phyloP scores from a whole-genome alignment of 1,140 invertebrate genomes.

The Matsumurasca onukii region DNA sequence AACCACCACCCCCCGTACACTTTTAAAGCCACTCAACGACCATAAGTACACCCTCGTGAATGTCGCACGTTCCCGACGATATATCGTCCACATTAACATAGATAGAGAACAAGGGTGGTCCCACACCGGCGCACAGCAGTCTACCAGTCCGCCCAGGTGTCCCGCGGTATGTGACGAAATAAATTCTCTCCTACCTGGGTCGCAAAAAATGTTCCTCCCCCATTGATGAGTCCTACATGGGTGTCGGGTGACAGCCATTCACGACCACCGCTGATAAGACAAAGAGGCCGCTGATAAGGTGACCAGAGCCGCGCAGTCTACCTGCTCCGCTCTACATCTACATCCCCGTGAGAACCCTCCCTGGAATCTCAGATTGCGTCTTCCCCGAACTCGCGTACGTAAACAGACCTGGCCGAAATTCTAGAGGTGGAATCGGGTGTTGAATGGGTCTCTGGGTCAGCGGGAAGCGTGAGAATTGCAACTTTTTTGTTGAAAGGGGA shows the following conservation, averaged over 20 bases:
- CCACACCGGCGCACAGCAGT: constrained; percentile 16
- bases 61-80: too few relatives aligned
- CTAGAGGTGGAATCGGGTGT: too few relatives aligned
- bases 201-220: constrained; percentile 18
- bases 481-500: too few relatives aligned
- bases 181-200: constrained; percentile 23
- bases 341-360: neutral
- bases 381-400: too few relatives aligned
- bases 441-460: too few relatives aligned
- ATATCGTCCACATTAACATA: too few relatives aligned
- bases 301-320: neutral
- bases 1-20: too few relatives aligned
- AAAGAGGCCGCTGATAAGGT: neutral
- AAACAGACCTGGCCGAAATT: neutral
- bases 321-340: neutral
- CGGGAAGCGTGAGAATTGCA: too few relatives aligned
- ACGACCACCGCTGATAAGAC: neutral
- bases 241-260: neutral
- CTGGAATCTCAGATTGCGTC: neutral
- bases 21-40: neutral
- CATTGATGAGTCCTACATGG: constrained; percentile 2
- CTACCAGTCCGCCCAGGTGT: constrained; percentile 4
- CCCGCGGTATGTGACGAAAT: constrained; percentile 23
- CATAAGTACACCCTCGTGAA: neutral
- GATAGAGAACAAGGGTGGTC: neutral